Conservation (phyloP, 2,888 invertebrate genomes). For the Cryptus armator region DNA sequence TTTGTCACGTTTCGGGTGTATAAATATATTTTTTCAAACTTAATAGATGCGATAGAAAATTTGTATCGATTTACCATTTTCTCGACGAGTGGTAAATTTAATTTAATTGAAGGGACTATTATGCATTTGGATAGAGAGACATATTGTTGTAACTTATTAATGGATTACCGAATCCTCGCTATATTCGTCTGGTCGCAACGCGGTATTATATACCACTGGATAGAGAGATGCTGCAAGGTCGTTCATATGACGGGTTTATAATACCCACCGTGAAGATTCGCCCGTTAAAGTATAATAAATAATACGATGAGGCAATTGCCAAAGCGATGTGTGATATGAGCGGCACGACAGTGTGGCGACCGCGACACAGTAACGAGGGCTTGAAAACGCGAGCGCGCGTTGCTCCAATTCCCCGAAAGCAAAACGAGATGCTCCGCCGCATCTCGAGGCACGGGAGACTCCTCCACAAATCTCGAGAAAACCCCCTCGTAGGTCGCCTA, state of each 20-base stretch:
- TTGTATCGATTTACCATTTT: no score
- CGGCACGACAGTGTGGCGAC: conserved; percentile 45
- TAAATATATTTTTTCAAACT: no score
- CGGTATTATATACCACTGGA: conserved; percentile 11
- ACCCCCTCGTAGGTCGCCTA: conserved; percentile 53
- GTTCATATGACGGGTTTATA: conserved; percentile 50
- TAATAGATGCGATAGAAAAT: no score
- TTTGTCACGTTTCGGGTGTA: background rate
- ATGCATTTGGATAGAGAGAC: background rate
- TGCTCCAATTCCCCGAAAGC: conserved; percentile 61
- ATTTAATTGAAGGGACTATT: background rate
- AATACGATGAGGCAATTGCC: conserved; percentile 63
- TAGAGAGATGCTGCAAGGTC: conserved; percentile 49
- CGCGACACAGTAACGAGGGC: conserved; percentile 58
- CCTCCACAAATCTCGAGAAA: conserved; percentile 62
- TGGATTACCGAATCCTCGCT: conserved; percentile 15
- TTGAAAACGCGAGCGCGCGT: conserved; percentile 39
- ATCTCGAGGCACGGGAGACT: conserved; percentile 40
- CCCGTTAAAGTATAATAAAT: conserved; percentile 55
- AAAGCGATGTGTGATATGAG: conserved; percentile 24
- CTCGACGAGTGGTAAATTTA: no score
- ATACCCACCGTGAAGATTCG: conserved; percentile 27
- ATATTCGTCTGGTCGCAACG: conserved; percentile 1
- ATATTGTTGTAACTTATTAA: background rate
- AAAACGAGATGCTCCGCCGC: conserved; percentile 26